Evolutionary conservation across 2,113 vertebrate genomes (phyloP).

Genomic region (Oreochromis niloticus): DNA sequence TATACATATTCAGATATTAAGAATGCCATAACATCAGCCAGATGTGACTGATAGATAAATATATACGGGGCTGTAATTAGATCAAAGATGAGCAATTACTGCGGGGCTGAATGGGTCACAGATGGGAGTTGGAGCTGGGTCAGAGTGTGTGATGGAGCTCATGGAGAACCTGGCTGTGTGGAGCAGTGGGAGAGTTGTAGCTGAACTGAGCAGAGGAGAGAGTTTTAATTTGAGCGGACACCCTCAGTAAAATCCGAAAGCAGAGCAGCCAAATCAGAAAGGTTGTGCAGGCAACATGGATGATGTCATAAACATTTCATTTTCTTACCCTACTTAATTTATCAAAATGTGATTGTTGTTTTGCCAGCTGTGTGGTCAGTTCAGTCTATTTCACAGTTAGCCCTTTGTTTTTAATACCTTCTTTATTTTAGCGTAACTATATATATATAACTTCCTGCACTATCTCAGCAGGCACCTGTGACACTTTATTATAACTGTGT

Average conservation of each 20-base stretch:
- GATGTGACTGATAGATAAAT: neutral
- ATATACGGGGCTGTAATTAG: neutral
- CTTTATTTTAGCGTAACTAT: neutral
- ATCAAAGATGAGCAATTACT: neutral
- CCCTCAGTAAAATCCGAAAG: neutral
- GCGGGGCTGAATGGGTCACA: neutral
- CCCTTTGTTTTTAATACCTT: neutral
- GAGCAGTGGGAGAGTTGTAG: neutral
- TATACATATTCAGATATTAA: neutral
- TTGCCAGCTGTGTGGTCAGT: neutral
- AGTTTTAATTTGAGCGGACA: neutral
- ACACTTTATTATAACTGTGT: too few species aligned
- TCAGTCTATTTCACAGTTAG: neutral
- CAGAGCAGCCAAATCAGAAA: neutral
- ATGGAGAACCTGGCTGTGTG: neutral
- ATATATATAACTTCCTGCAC: too few species aligned
- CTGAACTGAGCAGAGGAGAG: neutral
- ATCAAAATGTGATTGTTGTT: neutral
- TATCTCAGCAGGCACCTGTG: too few species aligned
- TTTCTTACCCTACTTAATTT: neutral
- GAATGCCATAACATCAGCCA: neutral
- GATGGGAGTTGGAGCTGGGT: neutral
- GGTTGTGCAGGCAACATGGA: neutral
- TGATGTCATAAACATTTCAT: fast-evolving
- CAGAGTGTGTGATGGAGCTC: neutral